Evolutionary conservation across 2,113 vertebrate species (phyloP).

Genomic region (Monopterus albus): DNA sequence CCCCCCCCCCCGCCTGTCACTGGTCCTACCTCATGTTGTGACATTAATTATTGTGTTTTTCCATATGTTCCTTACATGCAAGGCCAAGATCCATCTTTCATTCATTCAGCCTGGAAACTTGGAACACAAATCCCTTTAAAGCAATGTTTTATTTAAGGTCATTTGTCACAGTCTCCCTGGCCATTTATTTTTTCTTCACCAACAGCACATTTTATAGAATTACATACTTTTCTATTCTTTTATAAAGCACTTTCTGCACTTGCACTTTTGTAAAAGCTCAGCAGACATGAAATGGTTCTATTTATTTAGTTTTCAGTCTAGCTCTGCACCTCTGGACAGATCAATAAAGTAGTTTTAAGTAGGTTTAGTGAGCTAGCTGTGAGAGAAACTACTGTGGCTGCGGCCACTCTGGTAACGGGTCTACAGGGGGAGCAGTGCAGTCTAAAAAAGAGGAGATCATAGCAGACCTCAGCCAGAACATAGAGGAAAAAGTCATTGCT

Average conservation of each 20-base stretch:
- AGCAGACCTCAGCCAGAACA: conserved; percentile 91
- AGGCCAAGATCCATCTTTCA: conserved; percentile 76
- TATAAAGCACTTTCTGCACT: conserved; percentile 68
- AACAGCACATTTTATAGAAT: conserved; percentile 70
- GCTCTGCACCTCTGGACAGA: conserved; percentile 78
- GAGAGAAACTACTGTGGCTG: conserved; percentile 79
- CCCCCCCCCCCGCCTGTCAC: conserved; percentile 58
- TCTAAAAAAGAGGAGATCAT: conserved; percentile 68
- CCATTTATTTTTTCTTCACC: conserved; percentile 67
- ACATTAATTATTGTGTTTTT: conserved; percentile 82
- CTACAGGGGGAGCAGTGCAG: conserved; percentile 54
- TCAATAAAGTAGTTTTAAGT: conserved; percentile 80
- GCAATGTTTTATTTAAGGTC: conserved; percentile 74
- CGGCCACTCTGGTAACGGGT: conserved; percentile 78
- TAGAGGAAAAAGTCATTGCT: conserved; percentile 80
- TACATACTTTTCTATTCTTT: conserved; percentile 67
- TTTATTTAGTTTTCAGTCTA: conserved; percentile 78
- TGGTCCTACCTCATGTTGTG: conserved; percentile 76
- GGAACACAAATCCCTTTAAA: conserved; percentile 69
- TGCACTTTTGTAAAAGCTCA: conserved; percentile 76
- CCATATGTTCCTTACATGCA: conserved; percentile 78
- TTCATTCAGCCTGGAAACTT: conserved; percentile 73
- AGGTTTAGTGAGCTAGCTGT: conserved; percentile 63
- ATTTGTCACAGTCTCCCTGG: conserved; percentile 67
- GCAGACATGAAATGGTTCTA: conserved; percentile 70